Evolutionary conservation across 2,797 vertebrate species (phyloP), one percentile per base, ranked within the genome.

Genomic region (Chanos chanos): DNA sequence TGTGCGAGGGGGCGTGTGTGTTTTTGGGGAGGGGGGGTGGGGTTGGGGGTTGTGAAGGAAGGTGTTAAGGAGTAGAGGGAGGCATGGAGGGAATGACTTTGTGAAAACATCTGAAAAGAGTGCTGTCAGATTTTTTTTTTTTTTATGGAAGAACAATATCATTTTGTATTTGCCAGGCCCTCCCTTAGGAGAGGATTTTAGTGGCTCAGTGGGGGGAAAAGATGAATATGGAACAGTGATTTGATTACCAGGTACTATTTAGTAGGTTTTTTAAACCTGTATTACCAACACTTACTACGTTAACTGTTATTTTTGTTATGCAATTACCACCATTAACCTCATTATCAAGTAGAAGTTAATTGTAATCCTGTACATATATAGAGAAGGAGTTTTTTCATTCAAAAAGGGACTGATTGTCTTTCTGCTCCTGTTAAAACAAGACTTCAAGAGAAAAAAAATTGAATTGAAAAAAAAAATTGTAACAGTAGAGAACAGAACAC

Each of bases 61-160:
- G 7, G 41, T 28, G 51, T 74, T 52, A 51, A 31, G 56, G 63
- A 78, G 52, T 73, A 78, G 73, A 79, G 71, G 79, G 75, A 79
- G 76, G 76, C 68, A 68, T 18, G 15, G 30, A 34, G 8, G 12
- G 40, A 48, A 45, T 43, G 59, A 56, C 39, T 63, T 41, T 54
- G 54, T 54, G 53, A 49, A 44, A 66, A 62, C 47, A 52, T 55
- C 43, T 34, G 43, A 22, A 45, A 21, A 33, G 31, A 58, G 44
- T 36, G 18, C 15, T 2, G 6, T 48, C 31, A 45, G 53, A 7
- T 24, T 37, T 27, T 54, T 4, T 24, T 50, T 15, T 63, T 70
- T 52, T 62, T 4, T 15, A 22, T 15, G 40, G 34, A 34, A 63
- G 36, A 8, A 22, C 33, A 43, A 36, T n/a, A 59, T 50, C 34